These are phyloP conservation scores for Perodicticus potto DNA, from an alignment of 2,797 vertebrate genomes.

Conservation along the genomic window DNA sequence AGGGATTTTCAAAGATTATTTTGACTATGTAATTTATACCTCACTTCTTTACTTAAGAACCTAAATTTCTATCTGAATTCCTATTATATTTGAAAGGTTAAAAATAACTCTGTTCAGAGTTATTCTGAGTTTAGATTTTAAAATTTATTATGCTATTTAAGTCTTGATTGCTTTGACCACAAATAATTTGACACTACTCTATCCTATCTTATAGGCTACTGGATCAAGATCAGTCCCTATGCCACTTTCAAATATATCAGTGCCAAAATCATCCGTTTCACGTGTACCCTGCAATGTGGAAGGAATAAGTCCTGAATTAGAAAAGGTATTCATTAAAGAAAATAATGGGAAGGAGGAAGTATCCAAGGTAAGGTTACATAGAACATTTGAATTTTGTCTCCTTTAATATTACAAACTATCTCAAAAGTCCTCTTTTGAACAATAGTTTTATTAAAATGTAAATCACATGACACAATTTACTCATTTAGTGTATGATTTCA, in stretches of 20 bases:
- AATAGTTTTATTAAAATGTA: conserved; percentile 44
- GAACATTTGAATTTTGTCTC: not conserved
- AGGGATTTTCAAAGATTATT: conserved; percentile 5
- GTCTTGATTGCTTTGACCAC: conserved; percentile 48
- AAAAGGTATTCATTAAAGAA: conserved; percentile 97
- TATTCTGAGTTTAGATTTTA: conserved; percentile 20
- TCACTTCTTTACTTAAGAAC: conserved; percentile 27
- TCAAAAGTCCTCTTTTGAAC: not conserved
- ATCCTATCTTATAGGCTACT: conserved; percentile 87
- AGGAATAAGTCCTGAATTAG: conserved; percentile 97
- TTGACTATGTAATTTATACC: conserved; percentile 28
- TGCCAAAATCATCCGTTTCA: conserved; percentile 93
- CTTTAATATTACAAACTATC: not conserved
- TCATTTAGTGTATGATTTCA: not conserved
- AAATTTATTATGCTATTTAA: not conserved
- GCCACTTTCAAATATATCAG: conserved; percentile 89
- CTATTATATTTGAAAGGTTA: conserved; percentile 50
- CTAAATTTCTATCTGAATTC: conserved; percentile 56
- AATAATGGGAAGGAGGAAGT: conserved; percentile 93
- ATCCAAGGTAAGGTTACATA: conserved; percentile 87
- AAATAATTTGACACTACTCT: conserved; percentile 15
- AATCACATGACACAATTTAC: not conserved
- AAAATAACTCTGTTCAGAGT: not conserved
- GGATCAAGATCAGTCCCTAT: conserved; percentile 92
- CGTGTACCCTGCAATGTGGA: conserved; percentile 95